Evolutionary conservation across 2,888 invertebrate genomes (phyloP).

Genomic region (Tenthredo amoena): DNA sequence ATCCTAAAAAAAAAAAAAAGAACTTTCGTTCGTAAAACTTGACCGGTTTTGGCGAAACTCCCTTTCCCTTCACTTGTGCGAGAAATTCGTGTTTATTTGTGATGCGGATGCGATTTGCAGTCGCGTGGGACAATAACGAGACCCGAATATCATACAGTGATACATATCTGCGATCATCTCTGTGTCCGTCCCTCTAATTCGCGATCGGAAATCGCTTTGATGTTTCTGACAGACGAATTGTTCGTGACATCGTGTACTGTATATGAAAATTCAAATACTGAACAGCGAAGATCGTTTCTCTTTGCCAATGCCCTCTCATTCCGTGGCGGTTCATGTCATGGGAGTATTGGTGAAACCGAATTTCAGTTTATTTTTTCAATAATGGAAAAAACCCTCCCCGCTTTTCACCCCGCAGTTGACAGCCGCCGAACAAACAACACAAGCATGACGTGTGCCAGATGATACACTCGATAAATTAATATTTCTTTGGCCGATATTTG

Average conservation of each 20-base stretch:
- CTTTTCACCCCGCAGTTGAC: not conserved
- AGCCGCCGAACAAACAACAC: not conserved
- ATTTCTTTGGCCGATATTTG: not conserved
- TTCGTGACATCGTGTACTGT: slow-evolving; percentile 13
- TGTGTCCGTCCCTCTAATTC: not conserved
- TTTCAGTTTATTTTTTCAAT: slow-evolving; percentile 1
- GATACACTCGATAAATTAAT: not conserved
- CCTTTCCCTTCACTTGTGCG: not conserved
- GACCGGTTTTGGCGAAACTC: too few species aligned
- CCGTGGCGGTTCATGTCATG: not conserved
- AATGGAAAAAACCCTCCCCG: not conserved
- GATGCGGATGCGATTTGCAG: not conserved
- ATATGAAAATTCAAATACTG: not conserved
- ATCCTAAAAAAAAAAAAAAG: too few species aligned
- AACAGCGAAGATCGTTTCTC: slow-evolving; percentile 17
- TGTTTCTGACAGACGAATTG: slow-evolving; percentile 41
- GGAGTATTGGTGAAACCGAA: not conserved
- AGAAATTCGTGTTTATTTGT: not conserved
- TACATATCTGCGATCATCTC: not conserved
- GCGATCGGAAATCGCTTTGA: slow-evolving; percentile 22
- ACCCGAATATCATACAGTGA: not conserved
- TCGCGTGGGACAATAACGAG: not conserved
- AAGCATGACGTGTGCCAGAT: not conserved
- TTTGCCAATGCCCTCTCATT: slow-evolving; percentile 13
- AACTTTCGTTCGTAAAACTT: too few species aligned